Evolutionary conservation across 2,888 invertebrate species (phyloP), one percentile per base, ranked within the genome.

Genomic region (Tethea ocularis): DNA sequence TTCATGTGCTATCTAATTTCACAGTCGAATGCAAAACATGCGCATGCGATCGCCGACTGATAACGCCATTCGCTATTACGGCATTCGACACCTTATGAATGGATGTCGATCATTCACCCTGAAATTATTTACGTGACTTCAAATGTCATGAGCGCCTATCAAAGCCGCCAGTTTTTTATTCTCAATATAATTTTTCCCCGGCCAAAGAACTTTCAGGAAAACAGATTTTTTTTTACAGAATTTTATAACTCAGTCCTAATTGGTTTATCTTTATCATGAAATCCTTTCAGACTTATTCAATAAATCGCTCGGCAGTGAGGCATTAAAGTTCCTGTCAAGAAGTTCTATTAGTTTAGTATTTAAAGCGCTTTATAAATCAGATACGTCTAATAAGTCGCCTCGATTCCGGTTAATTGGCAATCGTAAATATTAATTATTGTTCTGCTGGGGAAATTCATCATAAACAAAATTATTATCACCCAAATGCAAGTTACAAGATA

Each of bases 61-160:
- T 54, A 33, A 33, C 10, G 13, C 33, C 54, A 22, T 33, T 33
- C 33, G 29, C 54, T 22, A 54, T 36, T 54, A 54, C 54, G 33
- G 54, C 54, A 54, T 33, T 33, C 33, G 54, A 54, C 54, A 54
- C 54, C 54, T 54, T 20, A 36, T 54, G 54, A 54, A 54, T 54
- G 54, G 24, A 54, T 20, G 20, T 46, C 54, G 54, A 54, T 36
- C 54, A 54, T 54, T 54, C 54, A 54, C 54, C 33, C 54, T 36
- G 54, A 33, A 53, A 54, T 33, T 13, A 29, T 33, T 54, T 54
- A 54, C 36, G 54, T 54, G 54, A 54, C 33, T 33, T 20, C 36
- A 36, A 54, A 46, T 20, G 46, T 46, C 46, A 20, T 38, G 26
- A 26, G 6, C 52, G 23, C 23, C 15, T 24, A 24, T 51, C 23